These are phyloP conservation scores for Tolypeutes matacus DNA, from an alignment of 2,797 vertebrate species.

Conservation along the genomic window DNA sequence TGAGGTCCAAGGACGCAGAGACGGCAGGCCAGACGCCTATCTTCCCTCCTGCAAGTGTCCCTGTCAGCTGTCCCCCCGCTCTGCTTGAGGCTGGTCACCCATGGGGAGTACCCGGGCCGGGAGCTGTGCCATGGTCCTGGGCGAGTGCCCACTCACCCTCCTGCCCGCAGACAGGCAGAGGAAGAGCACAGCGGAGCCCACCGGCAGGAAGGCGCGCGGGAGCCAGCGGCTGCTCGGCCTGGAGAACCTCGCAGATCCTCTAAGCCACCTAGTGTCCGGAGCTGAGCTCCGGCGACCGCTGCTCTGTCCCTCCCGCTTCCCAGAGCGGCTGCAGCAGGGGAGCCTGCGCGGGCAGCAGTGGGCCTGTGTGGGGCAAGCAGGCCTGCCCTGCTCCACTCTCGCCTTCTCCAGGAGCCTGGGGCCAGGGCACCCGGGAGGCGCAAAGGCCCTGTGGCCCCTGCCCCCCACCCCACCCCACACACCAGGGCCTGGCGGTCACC, in stretches of 20 bases:
- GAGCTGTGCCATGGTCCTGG: conserved; percentile 5
- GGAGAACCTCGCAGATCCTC: conserved; percentile 69
- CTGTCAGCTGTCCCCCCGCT: neutral
- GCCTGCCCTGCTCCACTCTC: neutral
- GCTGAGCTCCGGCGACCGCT: conserved; percentile 41
- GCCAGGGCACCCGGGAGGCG: neutral
- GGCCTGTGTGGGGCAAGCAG: neutral
- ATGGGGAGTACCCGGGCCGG: neutral
- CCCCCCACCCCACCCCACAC: neutral
- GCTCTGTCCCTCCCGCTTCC: neutral
- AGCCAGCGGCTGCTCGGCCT: neutral
- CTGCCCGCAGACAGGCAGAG: conserved; percentile 64
- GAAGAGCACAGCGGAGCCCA: conserved; percentile 77
- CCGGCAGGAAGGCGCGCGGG: conserved; percentile 66
- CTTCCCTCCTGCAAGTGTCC: neutral
- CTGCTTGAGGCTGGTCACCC: neutral
- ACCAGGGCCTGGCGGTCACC: neutral
- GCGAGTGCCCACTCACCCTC: conserved; percentile 36
- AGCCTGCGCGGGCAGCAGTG: neutral
- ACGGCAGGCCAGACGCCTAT: neutral
- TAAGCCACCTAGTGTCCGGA: conserved; percentile 90
- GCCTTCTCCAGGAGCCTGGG: neutral
- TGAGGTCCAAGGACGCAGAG: neutral
- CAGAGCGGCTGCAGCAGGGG: neutral
- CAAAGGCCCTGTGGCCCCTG: neutral